These are phyloP conservation scores for Amia ocellicauda DNA, from an alignment of 2,113 vertebrate species.

Conservation along the genomic window DNA sequence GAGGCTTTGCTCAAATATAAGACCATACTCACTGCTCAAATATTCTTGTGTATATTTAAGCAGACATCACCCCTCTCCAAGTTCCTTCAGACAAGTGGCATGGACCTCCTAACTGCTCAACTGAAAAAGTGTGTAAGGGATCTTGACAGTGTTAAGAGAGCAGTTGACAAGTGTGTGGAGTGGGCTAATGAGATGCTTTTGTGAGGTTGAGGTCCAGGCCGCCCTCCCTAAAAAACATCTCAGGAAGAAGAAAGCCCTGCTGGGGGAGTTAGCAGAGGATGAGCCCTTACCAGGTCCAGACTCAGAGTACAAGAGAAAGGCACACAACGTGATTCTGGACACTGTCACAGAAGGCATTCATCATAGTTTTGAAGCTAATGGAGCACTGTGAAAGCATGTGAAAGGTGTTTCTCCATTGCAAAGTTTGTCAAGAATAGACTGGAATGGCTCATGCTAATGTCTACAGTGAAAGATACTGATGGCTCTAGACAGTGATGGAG, in stretches of 20 bases:
- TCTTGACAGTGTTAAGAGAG: background rate
- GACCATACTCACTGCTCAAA: conserved; percentile 1
- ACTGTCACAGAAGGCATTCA: background rate
- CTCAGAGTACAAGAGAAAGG: background rate
- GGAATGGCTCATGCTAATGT: too few relatives aligned
- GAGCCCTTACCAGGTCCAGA: background rate
- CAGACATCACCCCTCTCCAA: conserved; percentile 5
- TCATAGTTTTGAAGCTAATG: background rate
- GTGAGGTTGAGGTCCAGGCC: too few relatives aligned
- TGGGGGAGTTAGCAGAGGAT: background rate
- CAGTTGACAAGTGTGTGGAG: background rate
- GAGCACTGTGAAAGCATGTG: background rate
- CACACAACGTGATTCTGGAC: background rate
- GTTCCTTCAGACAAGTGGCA: background rate
- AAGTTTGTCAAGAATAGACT: too few relatives aligned
- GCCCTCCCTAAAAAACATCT: too few relatives aligned
- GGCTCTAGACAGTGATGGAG: too few relatives aligned
- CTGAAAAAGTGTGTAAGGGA: background rate
- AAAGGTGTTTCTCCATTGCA: too few relatives aligned
- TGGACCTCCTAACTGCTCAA: background rate
- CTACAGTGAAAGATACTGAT: too few relatives aligned
- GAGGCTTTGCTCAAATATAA: background rate
- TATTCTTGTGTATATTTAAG: background rate
- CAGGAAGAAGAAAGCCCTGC: background rate
- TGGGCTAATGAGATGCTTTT: conserved; percentile 1